A percentile compares a stretch with the other conserved stretches of the same genome.
These are phyloP conservation scores for Tyto alba DNA, from an alignment of 2,113 vertebrate genomes.

Conservation along the genomic window DNA sequence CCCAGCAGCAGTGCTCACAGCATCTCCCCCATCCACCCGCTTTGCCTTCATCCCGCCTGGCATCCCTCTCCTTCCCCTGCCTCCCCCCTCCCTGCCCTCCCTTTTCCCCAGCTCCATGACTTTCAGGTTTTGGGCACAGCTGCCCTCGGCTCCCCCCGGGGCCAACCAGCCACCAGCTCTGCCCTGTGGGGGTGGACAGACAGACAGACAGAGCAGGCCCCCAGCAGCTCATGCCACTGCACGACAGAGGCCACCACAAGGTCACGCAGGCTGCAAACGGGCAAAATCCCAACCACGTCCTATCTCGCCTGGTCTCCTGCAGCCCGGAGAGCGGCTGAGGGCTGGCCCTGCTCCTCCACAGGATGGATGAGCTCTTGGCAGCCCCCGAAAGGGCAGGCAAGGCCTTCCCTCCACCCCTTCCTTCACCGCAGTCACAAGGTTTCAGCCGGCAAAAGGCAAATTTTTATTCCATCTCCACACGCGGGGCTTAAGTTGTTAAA, in stretches of 20 bases:
- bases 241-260: fast-evolving
- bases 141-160: fast-evolving
- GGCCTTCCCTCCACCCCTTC: not conserved
- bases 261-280: not conserved
- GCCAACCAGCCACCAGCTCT: not conserved
- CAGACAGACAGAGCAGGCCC: not conserved
- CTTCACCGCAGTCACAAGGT: not conserved
- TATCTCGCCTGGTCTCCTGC: not conserved
- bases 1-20: fast-evolving
- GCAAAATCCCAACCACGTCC: not conserved
- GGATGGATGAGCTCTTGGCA: not conserved
- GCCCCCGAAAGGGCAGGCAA: not conserved
- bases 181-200: not conserved
- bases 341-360: fast-evolving
- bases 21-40: fast-evolving
- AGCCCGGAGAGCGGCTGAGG: not conserved
- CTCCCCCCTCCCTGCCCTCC: not conserved
- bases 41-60: not conserved
- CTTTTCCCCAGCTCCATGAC: not conserved
- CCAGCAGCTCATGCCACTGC: not conserved
- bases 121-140: not conserved
- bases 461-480: not conserved
- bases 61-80: not conserved
- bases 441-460: not conserved
- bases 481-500: not conserved